phyloP scores from a whole-genome alignment of 2,888 invertebrate species.

The Pammene fasciana region DNA sequence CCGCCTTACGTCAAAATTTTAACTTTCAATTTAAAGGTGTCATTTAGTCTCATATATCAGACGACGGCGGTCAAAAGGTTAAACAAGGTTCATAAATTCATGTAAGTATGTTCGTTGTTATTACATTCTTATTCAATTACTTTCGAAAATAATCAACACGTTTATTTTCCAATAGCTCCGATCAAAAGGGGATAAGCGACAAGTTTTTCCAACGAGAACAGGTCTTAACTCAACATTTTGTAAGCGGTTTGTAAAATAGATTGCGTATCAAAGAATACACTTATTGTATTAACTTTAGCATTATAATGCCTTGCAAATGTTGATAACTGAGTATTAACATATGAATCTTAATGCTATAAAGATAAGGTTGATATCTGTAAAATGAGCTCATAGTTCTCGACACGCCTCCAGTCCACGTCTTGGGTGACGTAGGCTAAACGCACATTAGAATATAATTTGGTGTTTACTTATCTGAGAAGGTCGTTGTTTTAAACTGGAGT shows the following conservation, averaged over 20 bases:
- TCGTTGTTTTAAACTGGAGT: constrained; percentile 18
- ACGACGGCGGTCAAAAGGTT: too few relatives aligned
- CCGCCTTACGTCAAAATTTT: too few relatives aligned
- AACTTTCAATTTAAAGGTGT: too few relatives aligned
- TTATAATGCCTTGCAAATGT: constrained; percentile 16
- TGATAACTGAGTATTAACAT: not conserved
- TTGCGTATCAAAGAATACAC: constrained; percentile 44
- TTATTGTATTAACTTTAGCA: constrained; percentile 43
- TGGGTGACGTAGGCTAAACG: not conserved
- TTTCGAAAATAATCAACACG: not conserved
- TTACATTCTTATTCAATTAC: not conserved
- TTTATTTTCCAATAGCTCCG: not conserved
- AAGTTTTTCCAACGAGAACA: not conserved
- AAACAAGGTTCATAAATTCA: not conserved
- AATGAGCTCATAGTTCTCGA: not conserved
- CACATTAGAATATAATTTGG: constrained; percentile 9
- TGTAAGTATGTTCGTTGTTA: not conserved
- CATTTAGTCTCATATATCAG: too few relatives aligned
- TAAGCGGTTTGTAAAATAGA: constrained; percentile 24
- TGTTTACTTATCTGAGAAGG: constrained; percentile 18
- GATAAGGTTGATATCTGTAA: not conserved
- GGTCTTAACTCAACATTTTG: constrained; percentile 11
- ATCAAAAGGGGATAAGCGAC: not conserved
- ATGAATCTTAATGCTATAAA: not conserved
- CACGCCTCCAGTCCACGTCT: constrained; percentile 12